Evolutionary conservation across 2,797 vertebrate genomes (phyloP), one percentile per base, ranked within the genome.

Genomic region (Chelon auratus): DNA sequence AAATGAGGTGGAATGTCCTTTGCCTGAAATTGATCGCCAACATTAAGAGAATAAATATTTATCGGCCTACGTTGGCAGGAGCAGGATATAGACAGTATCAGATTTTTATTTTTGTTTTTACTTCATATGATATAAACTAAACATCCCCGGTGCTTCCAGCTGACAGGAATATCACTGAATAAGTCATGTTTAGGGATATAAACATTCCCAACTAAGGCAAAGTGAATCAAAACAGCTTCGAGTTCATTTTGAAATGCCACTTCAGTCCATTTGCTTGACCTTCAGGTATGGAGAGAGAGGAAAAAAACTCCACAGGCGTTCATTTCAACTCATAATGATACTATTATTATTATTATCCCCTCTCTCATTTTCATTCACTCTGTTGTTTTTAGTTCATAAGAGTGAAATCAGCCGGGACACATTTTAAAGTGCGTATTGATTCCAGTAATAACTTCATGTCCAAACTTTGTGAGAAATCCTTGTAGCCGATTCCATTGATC

Each of bases 161-260:
- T 73, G 75, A 84, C 70, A 77, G 59, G 73, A 77, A 76, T 77
- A 76, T 65, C 60, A 14, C 72, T 89, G 85, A 91, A 91, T 92
- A 90, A 90, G 81, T 87, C 77, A 87, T 86, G 72, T 70, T 65
- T 64, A 60, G 82, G 78, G 84, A 89, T 78, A 73, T 58, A 88
- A 89, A 86, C 78, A 77, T 87, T 86, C 83, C 65, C 57, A 53
- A 58, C 77, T 75, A 81, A 67, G 65, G 79, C 67, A 74, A 73
- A 84, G 36, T 57, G 67, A 82, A 85, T 87, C 67, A 77, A 84
- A 86, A 83, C 68, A 82, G 74, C 68, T 83, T 80, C 56, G 47
- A 43, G 52, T 71, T 83, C 15, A 54, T 85, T 77, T 75, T 78
- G 30, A 75, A 64, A 79, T 63, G 62, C 42, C 42, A 73, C 45